Base-by-base conservation (phyloP, 2,888 invertebrate species). In the Hipparchia semele region DNA sequence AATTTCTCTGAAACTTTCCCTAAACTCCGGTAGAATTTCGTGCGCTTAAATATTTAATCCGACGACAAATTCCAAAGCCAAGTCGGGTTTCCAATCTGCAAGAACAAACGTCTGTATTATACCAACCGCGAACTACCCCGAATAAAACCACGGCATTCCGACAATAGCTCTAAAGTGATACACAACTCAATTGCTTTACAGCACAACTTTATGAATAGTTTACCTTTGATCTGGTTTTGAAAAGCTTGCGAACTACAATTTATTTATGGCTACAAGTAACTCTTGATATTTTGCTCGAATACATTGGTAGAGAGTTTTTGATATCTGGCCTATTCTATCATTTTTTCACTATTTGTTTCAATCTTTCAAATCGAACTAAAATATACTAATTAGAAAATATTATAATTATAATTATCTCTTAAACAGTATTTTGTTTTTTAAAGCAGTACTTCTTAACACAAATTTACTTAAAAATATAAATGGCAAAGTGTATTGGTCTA, bases 111-210 rank as follows among this genome's bases (percentile, higher is more conserved):
- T 66, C 73, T 61, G 62, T n/a, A 67, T 70, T 70, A 62, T 56
- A 62, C 73, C 23, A 64, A 67, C 71, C 68, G 49, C 61, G 62
- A 59, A 66, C 53, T 45, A 49, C 12, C 61, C 67, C 59, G 71
- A 71, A 68, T 72, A 68, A 72, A 72, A 72, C 72, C 72, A 51
- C 72, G 59, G 53, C 66, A 64, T 68, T 74, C 71, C 70, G 68
- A 72, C 71, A 73, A 76, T 75, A 68, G 76, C 71, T 71, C 64
- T 65, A n/a, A 74, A 77, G 56, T 67, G 45, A 56, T 46, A 67
- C 13, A 56, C 45, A 66, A 67, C 54, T 58, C 61, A 10, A 60
- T 69, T 68, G 49, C 2, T 45, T 39, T 39, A 39, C 39, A 39
- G 39, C 39, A 45, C 61, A 69, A 69, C 61, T 69, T 69, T 61